Conservation (phyloP, 2,113 vertebrate species). For the Psilopsiagon aurifrons region DNA sequence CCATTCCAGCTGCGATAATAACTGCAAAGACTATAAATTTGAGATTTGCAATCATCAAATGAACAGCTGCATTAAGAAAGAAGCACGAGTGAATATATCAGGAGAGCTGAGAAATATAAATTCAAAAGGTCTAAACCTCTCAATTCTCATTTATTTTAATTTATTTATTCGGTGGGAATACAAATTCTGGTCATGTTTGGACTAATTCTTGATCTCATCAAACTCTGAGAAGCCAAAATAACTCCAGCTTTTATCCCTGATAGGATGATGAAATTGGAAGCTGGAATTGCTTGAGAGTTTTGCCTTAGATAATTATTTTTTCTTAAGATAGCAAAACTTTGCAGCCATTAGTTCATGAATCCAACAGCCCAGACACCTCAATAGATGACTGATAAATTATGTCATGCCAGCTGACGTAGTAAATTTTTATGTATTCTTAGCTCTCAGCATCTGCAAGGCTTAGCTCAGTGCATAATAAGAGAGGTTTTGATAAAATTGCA, state of each 20-base stretch:
- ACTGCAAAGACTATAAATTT: neutral
- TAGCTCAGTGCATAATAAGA: neutral
- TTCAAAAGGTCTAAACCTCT: neutral
- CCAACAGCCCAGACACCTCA: neutral
- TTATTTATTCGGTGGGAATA: neutral
- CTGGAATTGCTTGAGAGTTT: neutral
- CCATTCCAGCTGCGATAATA: neutral
- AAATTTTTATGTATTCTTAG: neutral
- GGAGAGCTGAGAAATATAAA: neutral
- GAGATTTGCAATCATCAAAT: neutral
- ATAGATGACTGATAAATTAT: neutral
- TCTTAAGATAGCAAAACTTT: neutral
- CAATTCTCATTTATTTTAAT: neutral
- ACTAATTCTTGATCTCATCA: neutral
- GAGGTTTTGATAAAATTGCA: neutral
- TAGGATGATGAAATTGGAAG: neutral
- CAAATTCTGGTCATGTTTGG: neutral
- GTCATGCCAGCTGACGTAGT: neutral
- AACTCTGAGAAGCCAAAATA: neutral
- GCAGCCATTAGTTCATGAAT: neutral
- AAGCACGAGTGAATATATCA: neutral
- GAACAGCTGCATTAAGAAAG: neutral
- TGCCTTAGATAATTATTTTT: neutral
- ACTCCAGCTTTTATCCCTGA: neutral
- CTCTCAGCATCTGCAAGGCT: neutral